Base-by-base conservation (phyloP, 2,113 vertebrate species). In the Natator depressus region DNA sequence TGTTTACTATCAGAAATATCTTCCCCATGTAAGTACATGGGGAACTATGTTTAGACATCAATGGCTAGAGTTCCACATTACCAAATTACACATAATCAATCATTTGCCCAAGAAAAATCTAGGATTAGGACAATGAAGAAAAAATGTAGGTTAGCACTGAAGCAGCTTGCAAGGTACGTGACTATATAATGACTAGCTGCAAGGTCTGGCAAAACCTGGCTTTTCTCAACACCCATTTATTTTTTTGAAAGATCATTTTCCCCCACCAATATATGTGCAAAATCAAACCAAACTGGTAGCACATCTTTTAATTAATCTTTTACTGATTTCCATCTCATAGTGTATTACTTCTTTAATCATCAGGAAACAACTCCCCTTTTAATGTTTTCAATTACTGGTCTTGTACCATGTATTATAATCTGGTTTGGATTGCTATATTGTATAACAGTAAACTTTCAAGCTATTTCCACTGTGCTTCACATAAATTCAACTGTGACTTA, bases 11-110 rank as follows among this genome's bases (percentile, higher is more conserved):
- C 31, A 42, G 0, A 1, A 38, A 24, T 25, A 81, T 47, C 2
- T 35, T 88, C 10, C 86, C 42, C 75, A 57, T 79, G 12, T n/a
- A 89, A 89, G 25, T 79, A 85, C 1, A 2, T 81, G 10, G 24
- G 0, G 92, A 83, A 79, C 5, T 31, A 65, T 5, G 10, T 59
- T 80, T 49, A 87, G 59, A 91, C 89, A 89, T 84, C 13, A 29
- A 4, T 83, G 16, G 13, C 11, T 81, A 6, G 38, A 20, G 2
- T 93, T 89, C 42, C 20, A 5, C 17, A 85, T 38, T 1, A 69
- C 35, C 49, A 79, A 85, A 95, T 65, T 85, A 82, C 46, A 69
- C 22, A 19, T 80, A 84, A 89, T 57, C 54, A 86, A 72, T 24
- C 51, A 35, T 78, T 84, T 84, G 0, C 35, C 25, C 25, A 10